Percentiles rank a stretch among this genome's conserved stretches.
phyloP scores from a whole-genome alignment of 2,888 invertebrate genomes.

The Pandemis corylana region DNA sequence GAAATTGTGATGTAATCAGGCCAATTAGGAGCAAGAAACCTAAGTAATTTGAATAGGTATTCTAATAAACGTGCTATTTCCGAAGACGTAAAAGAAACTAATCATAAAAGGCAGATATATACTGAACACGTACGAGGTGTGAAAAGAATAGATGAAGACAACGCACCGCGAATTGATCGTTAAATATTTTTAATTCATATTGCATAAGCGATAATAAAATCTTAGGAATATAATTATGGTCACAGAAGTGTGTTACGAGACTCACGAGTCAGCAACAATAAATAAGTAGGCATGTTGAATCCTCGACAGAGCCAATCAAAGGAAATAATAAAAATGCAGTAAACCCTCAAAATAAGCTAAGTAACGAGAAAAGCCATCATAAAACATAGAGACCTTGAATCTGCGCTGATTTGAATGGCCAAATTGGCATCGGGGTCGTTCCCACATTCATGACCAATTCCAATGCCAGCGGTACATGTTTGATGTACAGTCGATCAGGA shows the following conservation, averaged over 20 bases:
- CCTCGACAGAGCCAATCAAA: background rate
- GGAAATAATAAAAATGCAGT: constrained; percentile 5
- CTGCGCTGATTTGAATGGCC: constrained; percentile 32
- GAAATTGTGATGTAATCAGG: constrained; percentile 25
- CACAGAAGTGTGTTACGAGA: background rate
- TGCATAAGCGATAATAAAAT: background rate
- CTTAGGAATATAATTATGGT: background rate
- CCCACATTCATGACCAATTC: constrained; percentile 11
- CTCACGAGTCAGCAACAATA: background rate
- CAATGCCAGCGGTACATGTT: constrained; percentile 10
- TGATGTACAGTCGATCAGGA: background rate
- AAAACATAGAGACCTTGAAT: constrained; percentile 31
- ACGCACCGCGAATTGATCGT: background rate
- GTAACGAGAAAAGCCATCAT: constrained; percentile 29
- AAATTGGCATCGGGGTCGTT: constrained; percentile 35
- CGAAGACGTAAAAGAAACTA: background rate
- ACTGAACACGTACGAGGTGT: background rate
- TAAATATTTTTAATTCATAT: background rate
- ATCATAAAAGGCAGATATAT: background rate
- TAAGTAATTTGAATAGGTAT: constrained; percentile 1
- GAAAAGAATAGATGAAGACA: background rate
- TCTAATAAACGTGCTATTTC: background rate
- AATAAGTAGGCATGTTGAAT: background rate
- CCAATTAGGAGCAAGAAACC: constrained; percentile 33
- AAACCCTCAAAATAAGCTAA: background rate